Base-by-base conservation (phyloP, 2,113 vertebrate species). In the Plestiodon gilberti region DNA sequence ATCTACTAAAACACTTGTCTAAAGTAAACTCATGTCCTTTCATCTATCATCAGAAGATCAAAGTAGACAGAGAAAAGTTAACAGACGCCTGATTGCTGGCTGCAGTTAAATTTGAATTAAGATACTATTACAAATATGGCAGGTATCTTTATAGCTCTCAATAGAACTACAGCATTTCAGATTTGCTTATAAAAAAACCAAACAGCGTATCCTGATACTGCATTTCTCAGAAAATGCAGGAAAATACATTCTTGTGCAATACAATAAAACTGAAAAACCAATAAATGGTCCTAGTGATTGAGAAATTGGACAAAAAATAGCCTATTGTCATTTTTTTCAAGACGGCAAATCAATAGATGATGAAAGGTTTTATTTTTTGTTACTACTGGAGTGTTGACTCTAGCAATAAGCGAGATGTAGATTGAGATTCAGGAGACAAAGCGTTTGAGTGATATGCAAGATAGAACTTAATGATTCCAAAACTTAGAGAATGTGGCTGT, bases 281-380 rank as follows among this genome's bases (percentile, higher is more conserved):
- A 87, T 96, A 95, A 78, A 90, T 93, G 87, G 87, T 90, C 82
- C 87, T 91, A 92, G 93, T 94, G 93, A 96, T 92, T 89, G 92
- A 95, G 89, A 92, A 93, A 93, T 86, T 91, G 88, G 91, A 94
- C 94, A 93, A 95, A 95, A 96, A 94, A 95, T 81, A 95, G 93
- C 93, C 92, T 94, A 89, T 94, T 95, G 94, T 93, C 93, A 95
- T 93, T 95, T 96, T 86, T 95, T 96, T 90, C 93, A 95, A 95
- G 94, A 95, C 93, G 92, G 91, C 91, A 95, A 95, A 96, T 96
- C 96, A 90, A 94, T 96, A 94, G 83, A 92, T 94, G 94, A 96
- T 94, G 89, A 90, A 95, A 96, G 93, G 90, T 89, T 95, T 93
- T 94, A 89, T 89, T 93, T 94, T 95, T 94, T 93, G 94, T 94